A percentile compares a stretch with the other conserved stretches of the same genome.
Evolutionary conservation across 2,888 invertebrate genomes (phyloP).

Genomic region (Willowsia nigromaculata): DNA sequence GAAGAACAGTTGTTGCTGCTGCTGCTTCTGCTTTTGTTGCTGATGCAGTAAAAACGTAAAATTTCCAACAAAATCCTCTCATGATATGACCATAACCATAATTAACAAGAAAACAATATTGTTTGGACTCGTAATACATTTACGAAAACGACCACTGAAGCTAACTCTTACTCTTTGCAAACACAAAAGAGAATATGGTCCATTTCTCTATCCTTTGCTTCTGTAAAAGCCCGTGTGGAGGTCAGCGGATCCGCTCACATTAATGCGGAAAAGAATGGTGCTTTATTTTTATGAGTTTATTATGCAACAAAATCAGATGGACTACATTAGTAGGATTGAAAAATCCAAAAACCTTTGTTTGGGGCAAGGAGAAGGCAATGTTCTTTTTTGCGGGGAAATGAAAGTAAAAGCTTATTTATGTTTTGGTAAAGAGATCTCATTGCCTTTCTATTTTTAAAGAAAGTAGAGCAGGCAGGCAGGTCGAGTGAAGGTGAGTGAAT

Average conservation of each 20-base stretch:
- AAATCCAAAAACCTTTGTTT: neutral
- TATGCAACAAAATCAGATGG: slow-evolving; percentile 56
- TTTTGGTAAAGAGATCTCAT: neutral
- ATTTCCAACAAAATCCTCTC: slow-evolving; percentile 23
- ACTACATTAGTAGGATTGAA: slow-evolving; percentile 48
- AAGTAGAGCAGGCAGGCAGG: slow-evolving; percentile 5
- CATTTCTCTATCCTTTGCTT: neutral
- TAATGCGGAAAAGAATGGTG: slow-evolving; percentile 18
- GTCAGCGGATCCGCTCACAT: slow-evolving; percentile 1
- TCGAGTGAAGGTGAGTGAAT: slow-evolving; percentile 8
- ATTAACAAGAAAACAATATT: slow-evolving; percentile 54
- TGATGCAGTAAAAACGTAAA: slow-evolving; percentile 26
- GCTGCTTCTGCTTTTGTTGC: neutral
- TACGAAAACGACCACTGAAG: neutral
- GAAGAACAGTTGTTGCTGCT: slow-evolving; percentile 16
- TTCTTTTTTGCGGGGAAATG: neutral
- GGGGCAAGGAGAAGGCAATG: neutral
- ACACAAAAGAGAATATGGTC: neutral
- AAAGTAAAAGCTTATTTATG: slow-evolving; percentile 37
- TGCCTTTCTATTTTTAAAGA: neutral
- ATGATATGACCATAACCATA: slow-evolving; percentile 48
- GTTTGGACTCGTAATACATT: slow-evolving; percentile 15
- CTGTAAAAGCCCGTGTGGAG: neutral
- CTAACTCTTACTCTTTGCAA: neutral
- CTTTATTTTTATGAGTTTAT: slow-evolving; percentile 61